Base-by-base conservation (phyloP, 2,113 vertebrate genomes). In the Sinosuthora webbiana region DNA sequence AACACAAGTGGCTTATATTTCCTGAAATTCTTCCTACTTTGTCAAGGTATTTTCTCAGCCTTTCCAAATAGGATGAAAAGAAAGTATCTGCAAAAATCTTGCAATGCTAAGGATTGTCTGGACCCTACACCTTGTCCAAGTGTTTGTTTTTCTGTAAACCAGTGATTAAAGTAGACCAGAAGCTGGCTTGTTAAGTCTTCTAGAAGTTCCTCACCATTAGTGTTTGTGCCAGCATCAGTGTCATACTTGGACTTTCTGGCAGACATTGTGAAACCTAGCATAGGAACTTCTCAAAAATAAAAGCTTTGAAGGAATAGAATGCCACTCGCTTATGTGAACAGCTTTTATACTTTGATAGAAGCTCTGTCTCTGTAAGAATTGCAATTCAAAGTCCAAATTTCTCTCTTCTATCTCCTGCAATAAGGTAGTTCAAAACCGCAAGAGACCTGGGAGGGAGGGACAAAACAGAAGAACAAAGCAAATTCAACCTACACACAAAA, bases 401-500 rank as follows among this genome's bases (percentile, higher is more conserved):
- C 45, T 86, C 49, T 79, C 39, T 82, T 55, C 27, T 56, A 57
- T 47, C 45, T 86, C 28, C 52, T 81, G 7, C 25, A 85, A 16
- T n/a, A 83, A 87, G 2, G 11, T 55, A 63, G 52, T 15, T 90
- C 44, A 62, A 79, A 87, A 89, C 30, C 50, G 55, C 37, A 65
- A 73, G 62, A 44, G 33, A 63, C 11, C 13, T 42, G 15, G 9
- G 24, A 85, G 15, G 22, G 18, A 85, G 7, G 11, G 4, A 37
- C 8, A 71, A 70, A 80, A 70, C 5, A 21, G 25, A 87, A 50
- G 33, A 39, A 6, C n/a, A 77, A 81, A 63, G 10, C 13, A 89
- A 90, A 70, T 25, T 4, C 35, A 81, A 94, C 73, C 12, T 93
- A 99, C 99, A 98, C 98, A 87, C 97, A 92, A 99, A 99, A 96